Evolutionary conservation across 2,888 invertebrate genomes (phyloP), one percentile per base, ranked within the genome.

Genomic region (Eupithecia vulgata): DNA sequence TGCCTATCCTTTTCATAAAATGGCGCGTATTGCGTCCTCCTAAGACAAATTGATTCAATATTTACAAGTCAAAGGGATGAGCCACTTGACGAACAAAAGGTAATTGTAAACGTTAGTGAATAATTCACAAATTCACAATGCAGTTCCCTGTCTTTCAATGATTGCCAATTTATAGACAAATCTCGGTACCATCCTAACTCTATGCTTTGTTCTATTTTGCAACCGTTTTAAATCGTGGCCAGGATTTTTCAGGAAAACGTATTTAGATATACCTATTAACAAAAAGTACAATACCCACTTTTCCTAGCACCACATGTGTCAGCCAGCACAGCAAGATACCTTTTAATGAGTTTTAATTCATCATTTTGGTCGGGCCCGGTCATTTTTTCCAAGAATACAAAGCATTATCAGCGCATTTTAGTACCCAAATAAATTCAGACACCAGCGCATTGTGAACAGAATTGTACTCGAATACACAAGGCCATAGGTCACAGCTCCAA

Each of bases 371-470:
- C n/a, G n/a, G n/a, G n/a, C 21, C 21, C 5, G 57, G 21, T 12
- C 3, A n/a, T 17, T 34, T 61, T 25, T 61, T 34, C 17, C 15
- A 65, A 65, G 37, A 65, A 68, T 13, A 52, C n/a, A 52, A 8
- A 52, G 48, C 65, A 45, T 35, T 62, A 73, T 64, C 57, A 71
- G 45, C 67, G 57, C 59, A 45, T 69, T 68, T 52, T 48, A 68
- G 48, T 62, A 62, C 61, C 42, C 57, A 71, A 62, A 37, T 69
- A n/a, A 48, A 72, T 68, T 68, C 68, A 59, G 25, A 68, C 21
- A 57, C 48, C 59, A 34, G 17, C 37, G 17, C 37, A 75, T 72
- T 70, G 67, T 70, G 72, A 72, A 71, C 66, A 35, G 37, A 71
- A 72, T 72, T 21, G 65, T 72, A 67, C 35, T 52, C 25, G 64